Base-by-base conservation (phyloP, 2,797 vertebrate genomes). In the Tolypeutes matacus region DNA sequence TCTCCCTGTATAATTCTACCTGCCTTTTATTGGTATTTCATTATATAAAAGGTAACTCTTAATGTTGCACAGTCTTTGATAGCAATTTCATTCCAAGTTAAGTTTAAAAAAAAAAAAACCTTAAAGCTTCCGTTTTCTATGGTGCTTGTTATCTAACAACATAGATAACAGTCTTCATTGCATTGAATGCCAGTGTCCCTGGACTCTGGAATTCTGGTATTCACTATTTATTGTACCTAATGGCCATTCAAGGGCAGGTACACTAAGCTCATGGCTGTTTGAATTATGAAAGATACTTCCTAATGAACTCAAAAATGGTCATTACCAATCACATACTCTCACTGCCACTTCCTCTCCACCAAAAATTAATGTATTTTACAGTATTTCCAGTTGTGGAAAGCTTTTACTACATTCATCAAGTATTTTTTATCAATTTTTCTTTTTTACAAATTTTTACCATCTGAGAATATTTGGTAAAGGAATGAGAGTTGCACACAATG, bases 381-480 rank as follows among this genome's bases (percentile, higher is more conserved):
- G 2, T 42, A 27, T 87, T 82, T 87, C 69, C 39, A 73, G 62
- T 51, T 65, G 18, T 85, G 75, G 65, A 69, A 70, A 75, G 8
- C 69, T 72, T 83, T 70, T 27, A 23, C 0, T 23, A 76, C 11
- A 70, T 75, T 34, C 31, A 51, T 73, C 62, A 9, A 5, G 8
- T 64, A 39, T 82, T 91, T 39, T 75, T 64, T 56, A 46, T 42
- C 67, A 53, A 7, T 6, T 64, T 21, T 82, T 95, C 46, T 95
- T 89, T 21, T 13, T 80, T 70, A 89, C 3, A 60, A 39, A 62
- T 85, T 78, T 93, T 92, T 95, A 70, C n/a, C 90, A 49, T 58
- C 76, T 87, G 65, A 91, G 56, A 70, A 51, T 91, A 73, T 81
- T 91, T 89, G 77, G 13, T 73, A 77, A 77, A 92, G 70, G 56